These are phyloP conservation scores for Hyperoodon ampullatus DNA, from an alignment of 2,113 vertebrate genomes.

Conservation along the genomic window DNA sequence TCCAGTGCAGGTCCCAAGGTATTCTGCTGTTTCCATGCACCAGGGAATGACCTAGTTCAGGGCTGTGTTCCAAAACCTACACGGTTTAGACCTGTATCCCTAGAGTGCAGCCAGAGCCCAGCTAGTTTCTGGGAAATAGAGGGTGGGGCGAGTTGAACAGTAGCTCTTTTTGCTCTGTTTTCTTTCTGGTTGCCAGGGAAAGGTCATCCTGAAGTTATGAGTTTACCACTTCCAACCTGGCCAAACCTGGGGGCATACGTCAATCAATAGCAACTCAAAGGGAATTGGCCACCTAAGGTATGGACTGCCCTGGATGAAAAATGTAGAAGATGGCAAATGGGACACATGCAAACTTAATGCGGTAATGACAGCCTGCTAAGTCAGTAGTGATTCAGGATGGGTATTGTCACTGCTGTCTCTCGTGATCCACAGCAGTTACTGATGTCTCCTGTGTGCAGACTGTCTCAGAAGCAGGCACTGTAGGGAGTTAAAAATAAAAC, in stretches of 20 bases:
- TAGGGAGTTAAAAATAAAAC: slow-evolving; percentile 53
- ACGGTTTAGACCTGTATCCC: not conserved
- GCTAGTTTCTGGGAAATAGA: slow-evolving; percentile 2
- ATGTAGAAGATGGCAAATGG: not conserved
- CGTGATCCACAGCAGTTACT: not conserved
- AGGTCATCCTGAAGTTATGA: not conserved
- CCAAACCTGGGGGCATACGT: not conserved
- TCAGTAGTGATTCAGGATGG: not conserved
- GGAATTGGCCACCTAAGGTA: not conserved
- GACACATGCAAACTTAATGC: not conserved
- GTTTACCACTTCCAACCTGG: not conserved
- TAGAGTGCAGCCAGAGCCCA: slow-evolving; percentile 13
- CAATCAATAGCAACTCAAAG: not conserved
- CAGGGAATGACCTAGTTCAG: not conserved
- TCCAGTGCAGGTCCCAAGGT: not conserved
- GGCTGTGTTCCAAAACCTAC: not conserved
- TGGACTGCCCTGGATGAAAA: not conserved
- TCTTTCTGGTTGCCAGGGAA: not conserved
- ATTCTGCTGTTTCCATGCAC: not conserved
- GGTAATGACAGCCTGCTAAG: not conserved
- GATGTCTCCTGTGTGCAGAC: not conserved
- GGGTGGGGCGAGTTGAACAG: not conserved
- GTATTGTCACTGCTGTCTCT: not conserved
- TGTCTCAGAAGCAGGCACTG: not conserved
- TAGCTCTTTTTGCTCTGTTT: not conserved